Evolutionary conservation across 2,888 invertebrate genomes (phyloP).

Genomic region (Drosophila dives): DNA sequence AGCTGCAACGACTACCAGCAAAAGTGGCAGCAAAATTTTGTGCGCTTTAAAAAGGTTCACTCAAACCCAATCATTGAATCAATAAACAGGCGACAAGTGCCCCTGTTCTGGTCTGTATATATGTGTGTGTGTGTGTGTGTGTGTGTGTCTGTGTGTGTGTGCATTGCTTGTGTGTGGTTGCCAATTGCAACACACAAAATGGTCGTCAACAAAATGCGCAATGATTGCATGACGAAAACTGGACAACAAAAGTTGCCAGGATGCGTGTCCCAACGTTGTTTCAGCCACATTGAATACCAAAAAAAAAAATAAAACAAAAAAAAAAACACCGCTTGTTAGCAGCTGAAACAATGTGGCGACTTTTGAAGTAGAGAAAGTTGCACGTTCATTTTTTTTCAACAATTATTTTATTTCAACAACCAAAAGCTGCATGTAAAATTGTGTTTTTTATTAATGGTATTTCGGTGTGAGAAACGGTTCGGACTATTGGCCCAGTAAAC

Average conservation of each 20-base stretch:
- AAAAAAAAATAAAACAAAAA: constrained; percentile 1
- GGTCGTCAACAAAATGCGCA: constrained; percentile 49
- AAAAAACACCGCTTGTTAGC: constrained; percentile 36
- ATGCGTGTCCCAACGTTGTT: constrained; percentile 34
- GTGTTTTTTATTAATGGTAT: constrained; percentile 10
- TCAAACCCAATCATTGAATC: constrained; percentile 75
- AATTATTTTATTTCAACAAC: constrained; percentile 8
- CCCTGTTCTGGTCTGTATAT: constrained; percentile 10
- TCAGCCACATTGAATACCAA: constrained; percentile 40
- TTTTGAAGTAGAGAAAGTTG: constrained; percentile 3
- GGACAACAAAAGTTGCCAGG: constrained; percentile 14
- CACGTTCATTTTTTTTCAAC: not conserved
- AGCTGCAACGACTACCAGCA: constrained; percentile 54
- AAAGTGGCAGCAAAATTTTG: constrained; percentile 53
- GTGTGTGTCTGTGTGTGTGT: constrained; percentile 24
- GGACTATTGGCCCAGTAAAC: too few species aligned
- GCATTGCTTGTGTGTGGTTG: constrained; percentile 48
- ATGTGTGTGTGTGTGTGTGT: constrained; percentile 18
- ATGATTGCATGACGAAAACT: constrained; percentile 45
- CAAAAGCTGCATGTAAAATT: constrained; percentile 1
- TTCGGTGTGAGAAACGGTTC: too few species aligned
- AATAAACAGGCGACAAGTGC: constrained; percentile 73
- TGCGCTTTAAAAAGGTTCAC: constrained; percentile 70
- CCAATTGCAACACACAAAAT: constrained; percentile 55
- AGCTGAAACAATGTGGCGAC: constrained; percentile 42